Percentiles rank a stretch among this genome's conserved stretches.
These are phyloP conservation scores for Drosophila obscura DNA, from an alignment of 1,140 invertebrate genomes.

Conservation along the genomic window DNA sequence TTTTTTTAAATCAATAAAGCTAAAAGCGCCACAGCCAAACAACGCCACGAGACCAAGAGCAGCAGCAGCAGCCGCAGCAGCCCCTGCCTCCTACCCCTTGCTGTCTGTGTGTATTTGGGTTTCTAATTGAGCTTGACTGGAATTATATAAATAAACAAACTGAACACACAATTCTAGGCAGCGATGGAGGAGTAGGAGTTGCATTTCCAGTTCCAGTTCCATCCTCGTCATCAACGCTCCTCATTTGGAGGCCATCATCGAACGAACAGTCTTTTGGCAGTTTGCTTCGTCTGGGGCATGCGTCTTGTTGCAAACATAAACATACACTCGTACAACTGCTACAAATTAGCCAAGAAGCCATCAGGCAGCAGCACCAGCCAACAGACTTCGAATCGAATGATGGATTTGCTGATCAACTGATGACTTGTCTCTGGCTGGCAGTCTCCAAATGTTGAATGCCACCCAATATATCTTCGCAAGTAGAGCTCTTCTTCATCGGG, in stretches of 20 bases:
- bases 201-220: not conserved
- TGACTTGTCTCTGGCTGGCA: slow-evolving; percentile 32
- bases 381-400: slow-evolving; percentile 34
- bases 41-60: slow-evolving; percentile 68
- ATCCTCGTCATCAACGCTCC: slow-evolving; percentile 32
- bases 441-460: slow-evolving; percentile 24
- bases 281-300: slow-evolving; percentile 22
- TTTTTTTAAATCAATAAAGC: slow-evolving; percentile 83
- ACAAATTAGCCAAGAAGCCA: slow-evolving; percentile 72
- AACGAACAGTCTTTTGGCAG: not conserved
- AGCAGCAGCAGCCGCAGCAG: not conserved
- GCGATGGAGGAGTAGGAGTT: too few species aligned
- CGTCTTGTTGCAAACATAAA: slow-evolving; percentile 67
- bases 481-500: slow-evolving; percentile 22
- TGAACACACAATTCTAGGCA: slow-evolving; percentile 16
- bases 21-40: slow-evolving; percentile 68
- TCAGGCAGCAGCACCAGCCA: slow-evolving; percentile 1
- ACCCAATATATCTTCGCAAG: slow-evolving; percentile 13
- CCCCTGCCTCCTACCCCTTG: not conserved
- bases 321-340: slow-evolving; percentile 34
- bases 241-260: slow-evolving; percentile 40
- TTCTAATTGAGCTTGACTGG: slow-evolving; percentile 81
- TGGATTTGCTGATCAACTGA: slow-evolving; percentile 58
- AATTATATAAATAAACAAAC: slow-evolving; percentile 80
- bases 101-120: slow-evolving; percentile 42